phyloP scores from a whole-genome alignment of 2,797 vertebrate species.

The Halcyon chelicuti region DNA sequence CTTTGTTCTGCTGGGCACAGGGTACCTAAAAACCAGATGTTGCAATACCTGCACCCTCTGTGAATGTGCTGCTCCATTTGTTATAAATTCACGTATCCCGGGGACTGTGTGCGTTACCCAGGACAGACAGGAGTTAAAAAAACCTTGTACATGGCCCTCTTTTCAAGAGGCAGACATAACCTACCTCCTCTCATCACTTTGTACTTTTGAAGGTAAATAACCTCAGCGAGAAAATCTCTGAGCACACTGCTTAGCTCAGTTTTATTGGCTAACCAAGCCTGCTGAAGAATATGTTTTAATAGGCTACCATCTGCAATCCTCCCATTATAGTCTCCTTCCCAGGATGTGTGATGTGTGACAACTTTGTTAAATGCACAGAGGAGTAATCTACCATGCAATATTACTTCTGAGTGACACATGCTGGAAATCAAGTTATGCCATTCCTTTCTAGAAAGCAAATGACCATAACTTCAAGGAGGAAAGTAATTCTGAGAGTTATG shows the following conservation, averaged over 20 bases:
- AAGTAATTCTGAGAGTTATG: background rate
- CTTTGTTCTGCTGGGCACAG: background rate
- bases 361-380: background rate
- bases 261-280: background rate
- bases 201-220: background rate
- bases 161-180: background rate
- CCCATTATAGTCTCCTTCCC: slow-evolving; percentile 7
- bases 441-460: background rate
- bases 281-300: slow-evolving; percentile 30
- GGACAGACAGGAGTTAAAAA: background rate
- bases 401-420: background rate
- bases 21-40: background rate
- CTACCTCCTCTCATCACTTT: background rate
- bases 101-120: background rate
- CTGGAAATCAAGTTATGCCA: background rate
- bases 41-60: background rate
- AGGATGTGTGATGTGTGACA: background rate
- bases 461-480: background rate
- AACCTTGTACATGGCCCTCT: background rate
- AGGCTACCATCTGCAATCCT: slow-evolving; percentile 10
- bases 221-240: background rate
- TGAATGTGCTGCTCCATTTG: background rate
- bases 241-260: background rate
- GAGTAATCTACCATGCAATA: background rate
- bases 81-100: background rate